phyloP scores from a whole-genome alignment of 2,113 vertebrate genomes.

The rat (Rattus norvegicus) region DNA sequence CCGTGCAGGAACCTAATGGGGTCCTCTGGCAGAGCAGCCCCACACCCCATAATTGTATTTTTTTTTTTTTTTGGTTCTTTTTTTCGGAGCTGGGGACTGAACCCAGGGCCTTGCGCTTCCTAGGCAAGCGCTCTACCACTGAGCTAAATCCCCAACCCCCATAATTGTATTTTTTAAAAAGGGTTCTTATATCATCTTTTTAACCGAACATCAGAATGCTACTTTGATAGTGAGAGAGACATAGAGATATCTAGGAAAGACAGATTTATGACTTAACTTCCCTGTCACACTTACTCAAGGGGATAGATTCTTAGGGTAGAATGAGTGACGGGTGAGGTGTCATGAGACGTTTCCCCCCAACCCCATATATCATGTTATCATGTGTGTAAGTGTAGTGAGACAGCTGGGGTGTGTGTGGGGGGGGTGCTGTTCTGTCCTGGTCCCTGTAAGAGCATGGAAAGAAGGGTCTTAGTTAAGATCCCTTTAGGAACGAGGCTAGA shows the following conservation, averaged over 20 bases:
- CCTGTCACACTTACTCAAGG: too few relatives aligned
- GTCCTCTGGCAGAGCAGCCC: background rate
- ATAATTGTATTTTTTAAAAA: background rate
- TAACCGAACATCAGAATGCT: background rate
- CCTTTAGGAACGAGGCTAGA: background rate
- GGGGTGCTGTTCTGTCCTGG: background rate
- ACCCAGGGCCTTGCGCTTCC: too few relatives aligned
- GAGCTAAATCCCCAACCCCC: too few relatives aligned
- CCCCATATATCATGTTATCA: background rate
- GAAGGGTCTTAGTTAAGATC: background rate
- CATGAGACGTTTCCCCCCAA: background rate
- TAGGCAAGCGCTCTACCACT: too few relatives aligned
- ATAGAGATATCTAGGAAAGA: background rate
- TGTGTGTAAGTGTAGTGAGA: background rate
- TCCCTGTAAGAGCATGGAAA: background rate
- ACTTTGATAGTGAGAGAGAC: background rate
- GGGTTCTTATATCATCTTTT: background rate
- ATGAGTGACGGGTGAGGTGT: background rate
- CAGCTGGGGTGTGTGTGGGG: too few relatives aligned
- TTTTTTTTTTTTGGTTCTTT: background rate
- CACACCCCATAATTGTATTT: background rate
- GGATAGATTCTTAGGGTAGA: background rate
- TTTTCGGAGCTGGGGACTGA: too few relatives aligned
- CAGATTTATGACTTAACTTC: too few relatives aligned
- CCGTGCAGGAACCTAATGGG: background rate